Evolutionary conservation across 2,888 invertebrate species (phyloP).

Genomic region (Nineta flava): DNA sequence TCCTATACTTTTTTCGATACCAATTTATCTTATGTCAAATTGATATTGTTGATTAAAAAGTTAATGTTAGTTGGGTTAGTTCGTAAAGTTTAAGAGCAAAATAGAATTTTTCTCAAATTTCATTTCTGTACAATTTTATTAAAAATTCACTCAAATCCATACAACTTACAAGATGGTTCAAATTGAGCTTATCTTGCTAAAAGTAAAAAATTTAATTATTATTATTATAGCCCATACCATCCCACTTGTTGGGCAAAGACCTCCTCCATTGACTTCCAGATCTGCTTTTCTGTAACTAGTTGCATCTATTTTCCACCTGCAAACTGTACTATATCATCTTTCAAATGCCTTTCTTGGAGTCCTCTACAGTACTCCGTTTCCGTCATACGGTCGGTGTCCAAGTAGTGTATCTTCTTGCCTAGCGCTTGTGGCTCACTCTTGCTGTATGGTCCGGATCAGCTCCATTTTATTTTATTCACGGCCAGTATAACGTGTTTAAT

Average conservation of each 20-base stretch:
- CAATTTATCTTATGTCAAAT: too few relatives aligned
- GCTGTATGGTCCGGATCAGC: background rate
- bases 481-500: too few relatives aligned
- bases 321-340: background rate
- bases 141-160: too few relatives aligned
- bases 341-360: background rate
- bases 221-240: background rate
- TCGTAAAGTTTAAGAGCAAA: too few relatives aligned
- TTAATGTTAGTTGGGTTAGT: too few relatives aligned
- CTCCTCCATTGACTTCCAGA: background rate
- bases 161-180: too few relatives aligned
- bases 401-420: background rate
- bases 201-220: too few relatives aligned
- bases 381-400: background rate
- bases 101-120: too few relatives aligned
- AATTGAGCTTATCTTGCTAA: too few relatives aligned
- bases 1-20: too few relatives aligned
- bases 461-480: background rate
- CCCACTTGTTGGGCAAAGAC: background rate
- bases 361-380: background rate
- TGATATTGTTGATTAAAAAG: too few relatives aligned
- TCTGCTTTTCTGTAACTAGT: background rate
- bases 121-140: too few relatives aligned
- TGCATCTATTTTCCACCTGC: background rate
- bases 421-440: background rate